phyloP scores from a whole-genome alignment of 2,113 vertebrate species.

The Camelus bactrianus region DNA sequence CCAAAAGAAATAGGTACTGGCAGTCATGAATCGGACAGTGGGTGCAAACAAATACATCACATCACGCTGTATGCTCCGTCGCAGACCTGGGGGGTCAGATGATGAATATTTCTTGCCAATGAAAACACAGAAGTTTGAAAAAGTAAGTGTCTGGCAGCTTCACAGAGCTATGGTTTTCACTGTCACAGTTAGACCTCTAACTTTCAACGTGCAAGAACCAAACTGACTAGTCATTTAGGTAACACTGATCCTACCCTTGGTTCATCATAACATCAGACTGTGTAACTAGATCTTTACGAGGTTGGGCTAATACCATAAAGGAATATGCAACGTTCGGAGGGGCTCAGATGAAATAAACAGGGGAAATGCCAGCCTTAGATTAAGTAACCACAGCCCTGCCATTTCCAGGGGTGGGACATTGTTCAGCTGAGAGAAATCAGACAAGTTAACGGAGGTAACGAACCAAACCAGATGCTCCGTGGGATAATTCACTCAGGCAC shows the following conservation, averaged over 20 bases:
- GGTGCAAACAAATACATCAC: background rate
- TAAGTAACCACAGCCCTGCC: background rate
- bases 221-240: background rate
- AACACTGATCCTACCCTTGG: background rate
- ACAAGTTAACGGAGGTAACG: background rate
- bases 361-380: background rate
- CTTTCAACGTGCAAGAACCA: background rate
- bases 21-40: too few relatives aligned
- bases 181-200: background rate
- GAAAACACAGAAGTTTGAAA: background rate
- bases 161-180: background rate
- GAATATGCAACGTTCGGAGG: background rate
- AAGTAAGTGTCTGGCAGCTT: background rate
- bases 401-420: background rate
- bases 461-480: fast-evolving
- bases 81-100: background rate
- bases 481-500: background rate
- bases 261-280: background rate
- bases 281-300: background rate
- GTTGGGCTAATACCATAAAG: background rate
- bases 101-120: background rate
- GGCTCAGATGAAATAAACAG: background rate
- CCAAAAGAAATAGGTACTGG: background rate
- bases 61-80: background rate
- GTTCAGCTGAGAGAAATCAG: background rate